Evolutionary conservation across 1,140 invertebrate genomes (phyloP).

Genomic region (Drosophila subobscura): DNA sequence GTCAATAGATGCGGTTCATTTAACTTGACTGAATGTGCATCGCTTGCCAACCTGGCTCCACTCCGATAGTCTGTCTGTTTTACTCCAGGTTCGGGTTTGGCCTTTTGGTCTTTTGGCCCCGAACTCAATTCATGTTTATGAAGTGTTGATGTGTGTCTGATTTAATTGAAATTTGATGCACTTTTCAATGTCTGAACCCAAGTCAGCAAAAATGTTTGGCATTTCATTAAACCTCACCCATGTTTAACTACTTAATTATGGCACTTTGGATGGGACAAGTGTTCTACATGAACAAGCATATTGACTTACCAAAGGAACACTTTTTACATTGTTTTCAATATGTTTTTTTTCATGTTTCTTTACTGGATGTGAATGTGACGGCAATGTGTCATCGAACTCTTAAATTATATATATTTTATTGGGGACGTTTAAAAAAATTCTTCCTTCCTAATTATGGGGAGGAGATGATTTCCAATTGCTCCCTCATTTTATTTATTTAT

Average conservation of each 20-base stretch:
- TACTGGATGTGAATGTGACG: too few relatives aligned
- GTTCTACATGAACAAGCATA: neutral
- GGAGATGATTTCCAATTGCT: neutral
- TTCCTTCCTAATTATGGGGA: too few relatives aligned
- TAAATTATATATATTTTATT: too few relatives aligned
- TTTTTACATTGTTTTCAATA: neutral
- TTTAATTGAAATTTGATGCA: slow-evolving; percentile 76
- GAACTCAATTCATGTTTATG: slow-evolving; percentile 60
- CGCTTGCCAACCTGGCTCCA: slow-evolving; percentile 56
- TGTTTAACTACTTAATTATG: slow-evolving; percentile 50
- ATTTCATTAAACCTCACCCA: slow-evolving; percentile 34
- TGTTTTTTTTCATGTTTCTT: too few relatives aligned
- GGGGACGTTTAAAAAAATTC: too few relatives aligned
- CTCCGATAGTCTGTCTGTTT: slow-evolving; percentile 12
- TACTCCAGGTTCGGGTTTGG: slow-evolving; percentile 11
- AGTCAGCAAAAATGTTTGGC: slow-evolving; percentile 49
- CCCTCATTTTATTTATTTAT: too few relatives aligned
- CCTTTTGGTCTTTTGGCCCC: slow-evolving; percentile 17
- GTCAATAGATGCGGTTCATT: slow-evolving; percentile 81
- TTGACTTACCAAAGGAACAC: slow-evolving; percentile 9
- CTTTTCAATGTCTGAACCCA: slow-evolving; percentile 49
- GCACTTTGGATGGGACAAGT: slow-evolving; percentile 29
- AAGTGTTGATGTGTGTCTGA: slow-evolving; percentile 73
- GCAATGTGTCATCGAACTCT: too few relatives aligned
- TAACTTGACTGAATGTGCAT: slow-evolving; percentile 78